A percentile compares a stretch with the other conserved stretches of the same genome.
Evolutionary conservation across 2,888 invertebrate genomes (phyloP).

Genomic region (Unio pictorum): DNA sequence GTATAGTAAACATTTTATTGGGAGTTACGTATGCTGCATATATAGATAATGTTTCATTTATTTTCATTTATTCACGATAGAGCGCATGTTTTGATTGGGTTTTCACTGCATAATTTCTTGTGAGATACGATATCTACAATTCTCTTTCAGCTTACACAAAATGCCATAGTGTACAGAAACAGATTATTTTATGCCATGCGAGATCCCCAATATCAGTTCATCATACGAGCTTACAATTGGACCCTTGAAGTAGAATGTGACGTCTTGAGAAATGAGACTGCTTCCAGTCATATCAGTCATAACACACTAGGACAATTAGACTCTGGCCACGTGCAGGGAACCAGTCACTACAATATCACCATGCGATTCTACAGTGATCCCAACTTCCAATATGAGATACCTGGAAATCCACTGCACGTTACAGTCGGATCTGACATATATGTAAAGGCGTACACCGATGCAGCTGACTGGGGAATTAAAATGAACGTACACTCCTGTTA

Average conservation of each 20-base stretch:
- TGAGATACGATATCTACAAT: no score
- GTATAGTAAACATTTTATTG: no score
- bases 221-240: slow-evolving; percentile 26
- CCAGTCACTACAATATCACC: slow-evolving; percentile 22
- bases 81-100: no score
- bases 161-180: slow-evolving; percentile 24
- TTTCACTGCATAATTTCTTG: no score
- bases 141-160: slow-evolving; percentile 10
- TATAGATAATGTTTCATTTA: no score
- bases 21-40: no score
- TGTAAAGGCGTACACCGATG: slow-evolving; percentile 26
- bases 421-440: slow-evolving; percentile 28
- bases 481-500: slow-evolving; percentile 31
- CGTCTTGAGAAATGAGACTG: slow-evolving; percentile 16
- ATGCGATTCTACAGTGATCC: slow-evolving; percentile 25
- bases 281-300: slow-evolving; percentile 9
- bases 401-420: slow-evolving; percentile 16
- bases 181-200: slow-evolving; percentile 34
- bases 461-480: slow-evolving; percentile 25
- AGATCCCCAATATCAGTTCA: slow-evolving; percentile 24
- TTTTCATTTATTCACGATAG: no score
- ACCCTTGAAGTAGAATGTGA: slow-evolving; percentile 29
- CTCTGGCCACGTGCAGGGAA: slow-evolving; percentile 10
- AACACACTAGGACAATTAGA: neutral
- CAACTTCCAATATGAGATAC: slow-evolving; percentile 14